Evolutionary conservation across 2,113 vertebrate genomes (phyloP).

Genomic region (Rana temporaria): DNA sequence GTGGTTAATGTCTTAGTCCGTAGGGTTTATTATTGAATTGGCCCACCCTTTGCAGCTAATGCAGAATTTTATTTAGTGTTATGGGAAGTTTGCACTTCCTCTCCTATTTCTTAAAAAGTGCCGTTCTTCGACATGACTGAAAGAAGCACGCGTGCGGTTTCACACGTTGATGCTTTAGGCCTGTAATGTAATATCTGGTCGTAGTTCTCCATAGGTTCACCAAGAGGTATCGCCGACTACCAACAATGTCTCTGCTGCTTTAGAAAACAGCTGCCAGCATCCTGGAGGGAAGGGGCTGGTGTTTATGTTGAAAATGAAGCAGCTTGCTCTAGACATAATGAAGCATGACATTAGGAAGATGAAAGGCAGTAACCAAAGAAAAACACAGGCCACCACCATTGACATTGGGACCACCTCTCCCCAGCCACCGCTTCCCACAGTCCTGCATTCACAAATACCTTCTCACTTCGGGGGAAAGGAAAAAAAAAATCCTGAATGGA

Average conservation of each 20-base stretch:
- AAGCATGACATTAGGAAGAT: conserved; percentile 70
- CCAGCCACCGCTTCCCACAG: conserved; percentile 75
- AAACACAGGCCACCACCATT: conserved; percentile 71
- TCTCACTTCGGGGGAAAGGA: conserved; percentile 69
- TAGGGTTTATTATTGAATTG: too few relatives aligned
- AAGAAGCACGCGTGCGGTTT: background rate
- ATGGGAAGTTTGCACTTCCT: too few relatives aligned
- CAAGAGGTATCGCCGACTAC: background rate
- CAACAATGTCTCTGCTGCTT: conserved; percentile 51
- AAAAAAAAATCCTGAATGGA: conserved; percentile 68
- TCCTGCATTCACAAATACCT: conserved; percentile 63
- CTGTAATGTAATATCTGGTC: background rate
- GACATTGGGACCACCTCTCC: conserved; percentile 64
- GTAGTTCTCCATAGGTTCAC: background rate
- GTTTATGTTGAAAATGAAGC: conserved; percentile 67
- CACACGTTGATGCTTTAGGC: background rate
- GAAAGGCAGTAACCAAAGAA: conserved; percentile 70
- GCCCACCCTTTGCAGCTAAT: too few relatives aligned
- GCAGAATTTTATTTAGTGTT: too few relatives aligned
- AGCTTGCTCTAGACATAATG: conserved; percentile 67
- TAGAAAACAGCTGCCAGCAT: conserved; percentile 45
- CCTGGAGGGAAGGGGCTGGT: conserved; percentile 59
- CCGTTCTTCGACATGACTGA: too few relatives aligned
- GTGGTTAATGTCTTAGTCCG: too few relatives aligned
- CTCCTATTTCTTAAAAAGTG: too few relatives aligned